phyloP scores from a whole-genome alignment of 2,113 vertebrate genomes.

The Sprattus sprattus region DNA sequence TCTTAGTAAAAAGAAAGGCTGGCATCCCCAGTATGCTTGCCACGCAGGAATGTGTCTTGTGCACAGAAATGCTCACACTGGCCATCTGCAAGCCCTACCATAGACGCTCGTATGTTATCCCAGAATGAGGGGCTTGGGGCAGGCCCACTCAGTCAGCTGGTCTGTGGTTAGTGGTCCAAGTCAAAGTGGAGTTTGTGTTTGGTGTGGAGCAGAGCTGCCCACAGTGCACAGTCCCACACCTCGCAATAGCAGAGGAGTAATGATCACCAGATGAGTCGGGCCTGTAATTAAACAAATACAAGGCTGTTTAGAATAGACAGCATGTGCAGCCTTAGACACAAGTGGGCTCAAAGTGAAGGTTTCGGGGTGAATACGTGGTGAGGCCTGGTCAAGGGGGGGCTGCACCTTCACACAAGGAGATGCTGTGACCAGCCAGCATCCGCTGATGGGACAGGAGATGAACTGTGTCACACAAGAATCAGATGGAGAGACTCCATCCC shows the following conservation, averaged over 20 bases:
- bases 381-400: not conserved
- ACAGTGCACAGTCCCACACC: not conserved
- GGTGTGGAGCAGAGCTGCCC: not conserved
- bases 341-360: not conserved
- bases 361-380: not conserved
- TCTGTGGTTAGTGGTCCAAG: not conserved
- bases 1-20: not conserved
- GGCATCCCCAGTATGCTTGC: slow-evolving; percentile 3
- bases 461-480: not conserved
- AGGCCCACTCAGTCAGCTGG: not conserved
- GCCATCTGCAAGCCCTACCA: not conserved
- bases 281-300: slow-evolving; percentile 10
- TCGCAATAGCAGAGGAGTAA: not conserved
- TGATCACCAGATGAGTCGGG: slow-evolving; percentile 1
- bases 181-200: not conserved
- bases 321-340: slow-evolving; percentile 1
- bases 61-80: not conserved
- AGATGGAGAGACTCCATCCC: not conserved
- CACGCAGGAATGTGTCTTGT: not conserved
- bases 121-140: not conserved
- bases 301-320: slow-evolving; percentile 24
- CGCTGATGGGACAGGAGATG: not conserved
- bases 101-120: not conserved
- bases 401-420: too few relatives aligned
- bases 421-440: not conserved